Evolutionary conservation across 2,113 vertebrate species (phyloP), one percentile per base, ranked within the genome.

Genomic region (Mustela nigripes): DNA sequence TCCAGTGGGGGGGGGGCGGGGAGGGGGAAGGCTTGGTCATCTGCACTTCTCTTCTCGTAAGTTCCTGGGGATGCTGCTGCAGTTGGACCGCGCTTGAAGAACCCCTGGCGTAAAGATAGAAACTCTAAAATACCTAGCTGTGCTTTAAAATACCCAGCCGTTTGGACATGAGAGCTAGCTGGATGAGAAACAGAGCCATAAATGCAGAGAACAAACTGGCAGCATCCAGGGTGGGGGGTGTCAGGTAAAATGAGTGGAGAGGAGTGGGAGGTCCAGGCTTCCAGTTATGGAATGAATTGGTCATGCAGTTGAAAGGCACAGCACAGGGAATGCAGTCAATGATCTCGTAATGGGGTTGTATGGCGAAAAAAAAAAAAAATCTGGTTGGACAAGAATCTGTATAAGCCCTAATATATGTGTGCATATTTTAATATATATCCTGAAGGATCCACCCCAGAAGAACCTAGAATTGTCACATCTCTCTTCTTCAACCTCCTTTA

Each of bases 401-500:
- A 33, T 71, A 85, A 95, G 21, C 21, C 42, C 12, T 81, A 83
- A 94, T 24, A 31, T 56, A 33, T 62, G 31, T 79, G n/a, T 76
- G 12, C 12, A 36, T 33, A 88, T 76, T 95, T 79, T 93, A 94
- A 86, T 91, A 91, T 36, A 78, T 53, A 96, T 63, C 19, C 5
- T 60, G 58, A 91, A 95, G 19, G 22, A 79, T 39, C 19, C 21
- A 71, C 28, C 90, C 74, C 18, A 56, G 26, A 94, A 88, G 10
- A 89, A 33, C 15, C n/a, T 82, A 65, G 48, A 53, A 36, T 78
- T 93, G 16, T 60, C 60, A 74, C 15, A 60, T 65, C 22, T 60
- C 83, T 83, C 58, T 97, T 93, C 45, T 74, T 83, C 60, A 94
- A 78, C 21, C 10, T 96, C 39, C 39, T 93, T 15, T 74, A 76